These are phyloP conservation scores for Triplophysa yarkandensis DNA, from an alignment of 2,797 vertebrate genomes.

Conservation along the genomic window DNA sequence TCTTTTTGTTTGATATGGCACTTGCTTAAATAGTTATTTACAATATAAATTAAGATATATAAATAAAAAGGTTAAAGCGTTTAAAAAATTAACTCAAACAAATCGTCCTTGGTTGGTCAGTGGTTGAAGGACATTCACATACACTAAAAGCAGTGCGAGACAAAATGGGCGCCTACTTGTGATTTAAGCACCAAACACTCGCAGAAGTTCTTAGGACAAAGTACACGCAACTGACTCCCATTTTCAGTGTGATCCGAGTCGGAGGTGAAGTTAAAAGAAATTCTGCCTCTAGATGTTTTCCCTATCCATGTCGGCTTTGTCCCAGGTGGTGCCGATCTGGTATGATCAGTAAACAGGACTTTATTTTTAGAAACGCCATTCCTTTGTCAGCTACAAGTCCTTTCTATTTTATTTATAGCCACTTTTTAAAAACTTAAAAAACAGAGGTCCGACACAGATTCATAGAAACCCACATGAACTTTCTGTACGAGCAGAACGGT, in stretches of 20 bases:
- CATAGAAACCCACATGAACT: not conserved
- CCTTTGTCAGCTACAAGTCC: not conserved
- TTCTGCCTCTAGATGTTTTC: not conserved
- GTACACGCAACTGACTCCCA: not conserved
- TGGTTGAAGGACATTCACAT: not conserved
- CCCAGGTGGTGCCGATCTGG: not conserved
- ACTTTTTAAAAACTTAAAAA: not conserved
- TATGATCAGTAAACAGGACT: not conserved
- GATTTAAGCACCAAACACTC: not conserved
- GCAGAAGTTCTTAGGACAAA: not conserved
- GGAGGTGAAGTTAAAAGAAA: not conserved
- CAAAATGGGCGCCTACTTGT: not conserved
- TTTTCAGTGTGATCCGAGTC: not conserved
- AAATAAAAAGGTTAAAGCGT: conserved; percentile 41
- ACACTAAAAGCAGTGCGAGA: not conserved
- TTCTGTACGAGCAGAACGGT: not conserved
- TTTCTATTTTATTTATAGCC: not conserved
- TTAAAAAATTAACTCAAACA: no score
- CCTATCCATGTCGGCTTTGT: not conserved
- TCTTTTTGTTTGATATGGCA: not conserved
- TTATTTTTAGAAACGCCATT: conserved; percentile 8
- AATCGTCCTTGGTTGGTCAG: no score
- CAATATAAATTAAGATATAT: not conserved
- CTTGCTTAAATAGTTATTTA: not conserved
- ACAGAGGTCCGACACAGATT: not conserved